Conservation (phyloP, 2,797 vertebrate species). For the Varecia variegata region DNA sequence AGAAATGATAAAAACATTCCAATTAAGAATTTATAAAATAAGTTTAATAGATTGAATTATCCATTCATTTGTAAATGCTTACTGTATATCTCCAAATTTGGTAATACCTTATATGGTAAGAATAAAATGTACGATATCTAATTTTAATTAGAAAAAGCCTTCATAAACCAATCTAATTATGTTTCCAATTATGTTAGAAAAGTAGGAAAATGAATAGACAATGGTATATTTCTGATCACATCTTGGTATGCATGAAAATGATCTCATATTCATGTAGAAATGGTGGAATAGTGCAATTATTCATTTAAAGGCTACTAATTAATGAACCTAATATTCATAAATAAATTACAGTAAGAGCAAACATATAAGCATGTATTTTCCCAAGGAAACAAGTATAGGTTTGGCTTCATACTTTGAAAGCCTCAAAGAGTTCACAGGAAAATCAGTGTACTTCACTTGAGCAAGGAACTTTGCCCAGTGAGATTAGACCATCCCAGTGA, state of each 20-base stretch:
- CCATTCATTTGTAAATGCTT: background rate
- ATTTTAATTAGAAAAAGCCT: conserved; percentile 23
- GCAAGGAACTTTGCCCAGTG: background rate
- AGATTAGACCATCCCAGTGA: background rate
- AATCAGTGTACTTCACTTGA: background rate
- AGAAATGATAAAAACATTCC: background rate
- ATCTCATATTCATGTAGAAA: background rate
- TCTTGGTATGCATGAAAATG: background rate
- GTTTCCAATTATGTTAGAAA: conserved; percentile 19
- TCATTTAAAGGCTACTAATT: background rate
- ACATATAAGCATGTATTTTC: background rate
- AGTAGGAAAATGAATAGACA: conserved; percentile 3
- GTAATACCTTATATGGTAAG: background rate
- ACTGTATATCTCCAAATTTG: background rate
- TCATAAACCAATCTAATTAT: background rate
- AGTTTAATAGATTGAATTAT: background rate
- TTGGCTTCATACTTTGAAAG: background rate
- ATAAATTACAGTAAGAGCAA: background rate
- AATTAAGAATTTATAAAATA: conserved; percentile 10
- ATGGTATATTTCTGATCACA: background rate
- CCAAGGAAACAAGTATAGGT: background rate
- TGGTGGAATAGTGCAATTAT: background rate
- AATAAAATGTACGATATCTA: background rate
- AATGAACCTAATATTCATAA: background rate
- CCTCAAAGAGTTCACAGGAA: background rate